Percentiles rank a stretch among this genome's conserved stretches.
Evolutionary conservation across 2,113 vertebrate species (phyloP).

Genomic region (Sminthopsis crassicaudata): DNA sequence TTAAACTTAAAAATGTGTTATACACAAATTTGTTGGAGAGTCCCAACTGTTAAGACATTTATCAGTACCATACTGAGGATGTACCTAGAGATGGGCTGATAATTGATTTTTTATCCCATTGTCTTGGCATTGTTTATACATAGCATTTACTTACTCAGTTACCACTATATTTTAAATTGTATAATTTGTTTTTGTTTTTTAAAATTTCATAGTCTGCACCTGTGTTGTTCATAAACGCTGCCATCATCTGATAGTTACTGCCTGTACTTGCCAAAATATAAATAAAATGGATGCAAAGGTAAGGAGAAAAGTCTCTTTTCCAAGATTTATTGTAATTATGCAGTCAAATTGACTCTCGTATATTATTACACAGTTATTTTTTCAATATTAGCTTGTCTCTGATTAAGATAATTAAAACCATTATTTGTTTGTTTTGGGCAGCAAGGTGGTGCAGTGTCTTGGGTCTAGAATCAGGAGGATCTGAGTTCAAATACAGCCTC

Average conservation of each 20-base stretch:
- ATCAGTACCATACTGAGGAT: neutral
- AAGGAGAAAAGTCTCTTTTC: slow-evolving; percentile 63
- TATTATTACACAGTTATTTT: neutral
- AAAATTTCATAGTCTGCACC: slow-evolving; percentile 91
- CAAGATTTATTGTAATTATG: neutral
- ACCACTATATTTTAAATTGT: neutral
- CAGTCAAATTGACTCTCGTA: neutral
- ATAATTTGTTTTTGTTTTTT: slow-evolving; percentile 7
- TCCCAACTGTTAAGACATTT: neutral
- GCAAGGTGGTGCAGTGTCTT: no score
- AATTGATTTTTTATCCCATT: neutral
- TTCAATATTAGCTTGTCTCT: neutral
- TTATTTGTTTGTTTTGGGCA: neutral
- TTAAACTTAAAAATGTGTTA: neutral
- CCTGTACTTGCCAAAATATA: slow-evolving; percentile 94
- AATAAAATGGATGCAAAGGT: slow-evolving; percentile 88
- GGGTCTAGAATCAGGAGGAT: no score
- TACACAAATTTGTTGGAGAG: neutral
- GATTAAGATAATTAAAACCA: neutral
- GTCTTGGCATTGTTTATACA: neutral
- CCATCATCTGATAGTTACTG: slow-evolving; percentile 95
- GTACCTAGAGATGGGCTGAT: neutral
- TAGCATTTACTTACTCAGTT: neutral
- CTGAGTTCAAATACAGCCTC: no score
- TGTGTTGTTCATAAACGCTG: slow-evolving; percentile 99